Conservation (phyloP, 2,888 invertebrate species). For the Entomobrya multifasciata region DNA sequence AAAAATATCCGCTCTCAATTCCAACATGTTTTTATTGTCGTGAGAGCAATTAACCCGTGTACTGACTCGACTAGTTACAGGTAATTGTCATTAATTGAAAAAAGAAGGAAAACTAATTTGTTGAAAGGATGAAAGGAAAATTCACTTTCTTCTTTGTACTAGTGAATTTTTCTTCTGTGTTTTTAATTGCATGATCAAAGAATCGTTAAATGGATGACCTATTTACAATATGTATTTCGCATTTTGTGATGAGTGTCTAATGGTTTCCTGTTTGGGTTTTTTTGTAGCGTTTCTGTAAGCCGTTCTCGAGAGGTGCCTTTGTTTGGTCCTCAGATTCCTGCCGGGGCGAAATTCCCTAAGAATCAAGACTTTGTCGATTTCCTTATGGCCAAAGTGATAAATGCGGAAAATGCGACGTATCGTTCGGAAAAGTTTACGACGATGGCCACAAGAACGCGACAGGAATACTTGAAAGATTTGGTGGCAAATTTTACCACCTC, state of each 20-base stretch:
- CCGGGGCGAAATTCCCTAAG: constrained; percentile 92
- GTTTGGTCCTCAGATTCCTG: constrained; percentile 97
- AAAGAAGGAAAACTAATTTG: not conserved
- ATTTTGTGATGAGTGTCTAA: constrained; percentile 36
- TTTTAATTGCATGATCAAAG: not conserved
- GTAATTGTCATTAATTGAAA: constrained; percentile 80
- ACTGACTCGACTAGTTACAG: constrained; percentile 95
- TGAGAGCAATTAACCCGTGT: constrained; percentile 93
- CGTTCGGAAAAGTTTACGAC: constrained; percentile 97
- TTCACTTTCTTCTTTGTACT: constrained; percentile 26
- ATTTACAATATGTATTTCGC: not conserved
- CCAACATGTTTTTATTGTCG: constrained; percentile 97
- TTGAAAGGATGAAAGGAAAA: constrained; percentile 5
- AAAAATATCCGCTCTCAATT: constrained; percentile 97
- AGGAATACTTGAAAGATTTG: constrained; percentile 97
- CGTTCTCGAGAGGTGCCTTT: constrained; percentile 96
- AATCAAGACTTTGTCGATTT: constrained; percentile 97
- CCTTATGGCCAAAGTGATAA: constrained; percentile 96
- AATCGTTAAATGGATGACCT: constrained; percentile 17
- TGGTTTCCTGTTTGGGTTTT: no score
- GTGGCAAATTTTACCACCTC: constrained; percentile 88
- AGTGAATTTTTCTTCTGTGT: not conserved
- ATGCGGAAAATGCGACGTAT: constrained; percentile 98
- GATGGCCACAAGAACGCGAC: constrained; percentile 97
- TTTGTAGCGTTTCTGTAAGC: constrained; percentile 83